Base-by-base conservation (phyloP, 2,888 invertebrate genomes). In the Boloria selene region DNA sequence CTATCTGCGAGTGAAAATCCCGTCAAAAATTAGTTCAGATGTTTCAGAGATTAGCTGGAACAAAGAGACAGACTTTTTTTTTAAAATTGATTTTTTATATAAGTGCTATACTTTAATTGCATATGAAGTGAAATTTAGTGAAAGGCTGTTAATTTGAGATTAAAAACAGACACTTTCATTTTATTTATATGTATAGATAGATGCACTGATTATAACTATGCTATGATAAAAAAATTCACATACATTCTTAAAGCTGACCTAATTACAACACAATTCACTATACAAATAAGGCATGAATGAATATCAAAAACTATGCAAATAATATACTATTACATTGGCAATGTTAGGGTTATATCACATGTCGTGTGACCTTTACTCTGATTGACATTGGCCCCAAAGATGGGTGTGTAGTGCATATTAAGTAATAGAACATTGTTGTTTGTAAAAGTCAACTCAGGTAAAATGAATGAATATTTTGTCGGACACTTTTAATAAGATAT, bases 301-400 rank as follows among this genome's bases (percentile, higher is more conserved):
- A 59, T 55, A 62, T 13, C 17, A 52, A 42, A 52, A 63, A 60
- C 51, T 61, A 58, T 63, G 65, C 60, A 62, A 65, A 65, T 63
- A 56, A 38, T 61, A 60, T 59, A 55, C 60, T 70, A 52, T 63
- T 55, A 65, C 56, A 56, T 58, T 52, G 18, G 52, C 62, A 68
- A 52, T 60, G 38, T 50, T 54, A 53, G 7, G 26, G 50, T 68
- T 59, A 61, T 58, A 50, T 58, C 51, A 50, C 13, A 13, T 49
- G 45, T 62, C 53, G 22, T 38, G 17, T 67, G 60, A 50, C 56
- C 61, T 66, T 18, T 31, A 52, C 26, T 18, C 18, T 45, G 7
- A 50, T 52, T 64, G 61, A 53, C 67, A 69, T 59, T 69, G 63
- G 64, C 66, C n/a, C 64, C 6, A 44, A n/a, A 53, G 26, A 47